A percentile compares a stretch with the other conserved stretches of the same genome.
phyloP scores from a whole-genome alignment of 2,888 invertebrate genomes.

The Zaprionus bogoriensis region DNA sequence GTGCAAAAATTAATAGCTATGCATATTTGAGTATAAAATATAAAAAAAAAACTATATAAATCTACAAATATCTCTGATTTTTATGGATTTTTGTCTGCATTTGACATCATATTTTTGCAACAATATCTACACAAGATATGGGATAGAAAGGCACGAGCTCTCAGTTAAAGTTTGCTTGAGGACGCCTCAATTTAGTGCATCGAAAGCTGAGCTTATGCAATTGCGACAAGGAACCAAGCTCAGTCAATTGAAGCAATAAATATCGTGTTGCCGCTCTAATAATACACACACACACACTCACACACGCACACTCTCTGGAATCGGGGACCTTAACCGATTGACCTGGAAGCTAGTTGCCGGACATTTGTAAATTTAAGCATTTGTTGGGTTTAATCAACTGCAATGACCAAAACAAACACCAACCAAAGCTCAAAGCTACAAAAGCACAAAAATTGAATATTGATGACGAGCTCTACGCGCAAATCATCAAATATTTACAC shows the following conservation, averaged over 20 bases:
- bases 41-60: background rate
- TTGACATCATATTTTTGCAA: too few species aligned
- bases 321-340: background rate
- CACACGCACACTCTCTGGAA: background rate
- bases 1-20: background rate
- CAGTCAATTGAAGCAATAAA: background rate
- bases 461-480: conserved; percentile 5
- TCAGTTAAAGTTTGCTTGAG: too few species aligned
- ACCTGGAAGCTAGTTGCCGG: background rate
- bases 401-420: conserved; percentile 15
- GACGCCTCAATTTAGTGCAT: background rate
- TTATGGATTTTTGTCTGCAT: too few species aligned
- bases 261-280: background rate
- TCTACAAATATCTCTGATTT: background rate
- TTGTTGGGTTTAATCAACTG: conserved; percentile 21
- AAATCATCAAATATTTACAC: conserved; percentile 40
- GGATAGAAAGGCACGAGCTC: too few species aligned
- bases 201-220: background rate
- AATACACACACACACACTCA: too few species aligned
- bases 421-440: conserved; percentile 1
- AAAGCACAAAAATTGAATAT: conserved; percentile 6
- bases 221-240: background rate
- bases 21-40: background rate
- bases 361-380: conserved; percentile 4
- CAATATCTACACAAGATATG: too few species aligned